Evolutionary conservation across 2,888 invertebrate species (phyloP).

Genomic region (Branchellion lobata): DNA sequence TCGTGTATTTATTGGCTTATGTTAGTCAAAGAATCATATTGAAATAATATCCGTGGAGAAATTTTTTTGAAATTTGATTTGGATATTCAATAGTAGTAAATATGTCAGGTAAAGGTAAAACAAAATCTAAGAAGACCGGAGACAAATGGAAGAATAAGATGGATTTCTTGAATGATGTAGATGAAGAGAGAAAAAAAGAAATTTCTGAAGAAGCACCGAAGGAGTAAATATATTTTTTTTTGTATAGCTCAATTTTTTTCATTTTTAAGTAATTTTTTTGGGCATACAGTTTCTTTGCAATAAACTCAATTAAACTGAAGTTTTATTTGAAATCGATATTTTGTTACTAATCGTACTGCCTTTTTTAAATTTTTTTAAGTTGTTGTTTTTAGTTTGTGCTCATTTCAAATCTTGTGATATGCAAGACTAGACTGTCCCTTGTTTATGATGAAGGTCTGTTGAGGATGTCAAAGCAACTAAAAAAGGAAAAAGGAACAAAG

Average conservation of each 20-base stretch:
- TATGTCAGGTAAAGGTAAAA: background rate
- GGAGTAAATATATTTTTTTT: background rate
- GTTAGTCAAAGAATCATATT: background rate
- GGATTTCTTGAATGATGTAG: slow-evolving; percentile 23
- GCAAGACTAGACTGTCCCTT: no score
- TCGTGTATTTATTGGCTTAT: background rate
- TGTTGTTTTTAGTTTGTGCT: no score
- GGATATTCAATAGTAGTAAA: background rate
- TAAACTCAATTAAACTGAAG: no score
- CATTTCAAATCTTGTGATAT: no score
- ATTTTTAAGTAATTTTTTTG: background rate
- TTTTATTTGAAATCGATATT: no score
- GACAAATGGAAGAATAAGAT: slow-evolving; percentile 23
- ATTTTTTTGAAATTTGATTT: background rate
- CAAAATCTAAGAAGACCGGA: slow-evolving; percentile 19
- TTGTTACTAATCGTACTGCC: no score
- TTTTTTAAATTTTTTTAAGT: no score
- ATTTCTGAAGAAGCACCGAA: background rate
- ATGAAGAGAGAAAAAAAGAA: slow-evolving; percentile 18
- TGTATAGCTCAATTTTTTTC: background rate
- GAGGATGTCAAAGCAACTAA: background rate
- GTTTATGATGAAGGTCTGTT: slow-evolving; percentile 8
- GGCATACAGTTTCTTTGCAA: no score
- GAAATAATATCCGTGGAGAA: background rate
- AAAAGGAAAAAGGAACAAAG: background rate